Evolutionary conservation across 2,113 vertebrate species (phyloP).

Genomic region (Montifringilla adamsi): DNA sequence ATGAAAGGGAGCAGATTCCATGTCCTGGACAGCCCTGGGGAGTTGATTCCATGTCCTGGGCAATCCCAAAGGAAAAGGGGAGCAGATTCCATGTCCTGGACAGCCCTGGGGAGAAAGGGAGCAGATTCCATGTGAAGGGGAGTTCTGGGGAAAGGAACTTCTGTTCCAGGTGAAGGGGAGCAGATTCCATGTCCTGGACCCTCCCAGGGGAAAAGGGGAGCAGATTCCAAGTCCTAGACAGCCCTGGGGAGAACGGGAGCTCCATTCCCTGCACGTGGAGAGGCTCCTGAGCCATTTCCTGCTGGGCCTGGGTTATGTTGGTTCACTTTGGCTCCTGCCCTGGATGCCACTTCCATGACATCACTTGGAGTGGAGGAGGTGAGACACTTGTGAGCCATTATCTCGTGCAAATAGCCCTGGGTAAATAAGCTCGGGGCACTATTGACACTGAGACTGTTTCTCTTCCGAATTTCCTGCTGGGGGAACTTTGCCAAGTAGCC

Average conservation of each 20-base stretch:
- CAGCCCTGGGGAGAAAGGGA: neutral
- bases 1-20: neutral
- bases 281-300: neutral
- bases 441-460: slow-evolving; percentile 24
- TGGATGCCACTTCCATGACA: slow-evolving; percentile 27
- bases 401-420: slow-evolving; percentile 67
- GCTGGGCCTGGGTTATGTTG: neutral
- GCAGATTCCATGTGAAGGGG: neutral
- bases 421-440: slow-evolving; percentile 10
- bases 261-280: neutral
- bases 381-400: slow-evolving; percentile 51
- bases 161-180: neutral
- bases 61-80: neutral
- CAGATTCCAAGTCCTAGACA: rapidly evolving
- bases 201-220: neutral
- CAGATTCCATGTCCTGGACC: rapidly evolving
- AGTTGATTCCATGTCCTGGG: neutral
- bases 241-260: neutral
- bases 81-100: too few relatives aligned
- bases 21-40: neutral
- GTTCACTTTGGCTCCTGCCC: slow-evolving; percentile 39
- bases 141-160: too few relatives aligned
- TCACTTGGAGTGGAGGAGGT: slow-evolving; percentile 22
- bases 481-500: neutral
- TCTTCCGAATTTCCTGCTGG: slow-evolving; percentile 51